Conservation (phyloP, 2,797 vertebrate species). For the Sarcophilus harrisii region DNA sequence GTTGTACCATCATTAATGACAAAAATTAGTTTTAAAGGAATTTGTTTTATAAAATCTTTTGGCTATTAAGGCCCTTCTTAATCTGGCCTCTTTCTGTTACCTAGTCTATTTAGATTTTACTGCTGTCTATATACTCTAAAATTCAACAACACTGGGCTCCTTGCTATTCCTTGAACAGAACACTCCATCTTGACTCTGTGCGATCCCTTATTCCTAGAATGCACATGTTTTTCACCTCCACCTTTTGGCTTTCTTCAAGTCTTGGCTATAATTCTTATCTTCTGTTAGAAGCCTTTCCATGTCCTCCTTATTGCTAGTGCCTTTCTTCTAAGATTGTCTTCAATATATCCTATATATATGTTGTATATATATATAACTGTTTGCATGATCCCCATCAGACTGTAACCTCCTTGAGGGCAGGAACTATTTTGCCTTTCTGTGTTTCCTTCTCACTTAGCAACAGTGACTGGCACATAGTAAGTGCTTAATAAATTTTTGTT, state of each 20-base stretch:
- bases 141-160: background rate
- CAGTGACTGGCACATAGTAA: fast-evolving
- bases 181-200: background rate
- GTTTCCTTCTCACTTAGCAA: background rate
- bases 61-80: background rate
- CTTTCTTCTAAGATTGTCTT: background rate
- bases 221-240: background rate
- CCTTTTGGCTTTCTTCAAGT: background rate
- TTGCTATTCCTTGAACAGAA: background rate
- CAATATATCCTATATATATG: background rate
- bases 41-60: background rate
- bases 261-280: background rate
- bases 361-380: background rate
- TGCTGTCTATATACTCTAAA: background rate
- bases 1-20: background rate
- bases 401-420: background rate
- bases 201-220: background rate
- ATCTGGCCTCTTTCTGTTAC: background rate
- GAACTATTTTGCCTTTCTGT: fast-evolving
- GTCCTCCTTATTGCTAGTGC: fast-evolving
- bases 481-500: background rate
- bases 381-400: no score
- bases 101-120: background rate
- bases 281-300: background rate
- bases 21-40: background rate